Evolutionary conservation across 2,888 invertebrate genomes (phyloP).

Genomic region (Phorcus lineatus): DNA sequence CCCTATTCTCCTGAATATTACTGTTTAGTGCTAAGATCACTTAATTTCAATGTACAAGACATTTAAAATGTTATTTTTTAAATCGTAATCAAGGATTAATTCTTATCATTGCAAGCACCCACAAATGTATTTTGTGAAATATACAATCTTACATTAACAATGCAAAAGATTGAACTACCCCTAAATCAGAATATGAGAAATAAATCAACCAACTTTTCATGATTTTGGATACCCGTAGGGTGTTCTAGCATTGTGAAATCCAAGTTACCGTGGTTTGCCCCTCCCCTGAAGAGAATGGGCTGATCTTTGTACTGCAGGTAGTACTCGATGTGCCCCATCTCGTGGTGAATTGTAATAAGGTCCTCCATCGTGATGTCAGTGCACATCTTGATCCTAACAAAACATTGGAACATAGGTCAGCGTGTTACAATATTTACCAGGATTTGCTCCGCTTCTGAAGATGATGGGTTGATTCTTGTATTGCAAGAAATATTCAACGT

Average conservation of each 20-base stretch:
- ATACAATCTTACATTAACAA: too few relatives aligned
- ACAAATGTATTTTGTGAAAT: too few relatives aligned
- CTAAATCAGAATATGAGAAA: too few relatives aligned
- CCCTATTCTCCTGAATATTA: too few relatives aligned
- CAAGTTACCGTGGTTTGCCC: conserved; percentile 85
- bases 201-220: too few relatives aligned
- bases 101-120: too few relatives aligned
- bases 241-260: background rate
- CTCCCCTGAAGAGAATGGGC: conserved; percentile 81
- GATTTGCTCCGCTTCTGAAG: conserved; percentile 81
- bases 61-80: too few relatives aligned
- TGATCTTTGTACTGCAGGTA: conserved; percentile 70
- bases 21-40: too few relatives aligned
- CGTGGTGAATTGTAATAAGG: conserved; percentile 72
- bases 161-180: too few relatives aligned
- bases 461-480: conserved; percentile 75
- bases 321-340: conserved; percentile 75
- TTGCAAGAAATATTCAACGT: conserved; percentile 72
- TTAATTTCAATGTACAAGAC: too few relatives aligned
- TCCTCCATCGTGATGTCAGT: conserved; percentile 66
- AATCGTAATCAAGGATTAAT: too few relatives aligned
- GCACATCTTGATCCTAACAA: conserved; percentile 72
- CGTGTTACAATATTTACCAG: conserved; percentile 40
- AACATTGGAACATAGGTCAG: background rate
- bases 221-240: too few relatives aligned